These are phyloP conservation scores for Chlorospingus flavigularis DNA, from an alignment of 2,797 vertebrate species.

Conservation along the genomic window DNA sequence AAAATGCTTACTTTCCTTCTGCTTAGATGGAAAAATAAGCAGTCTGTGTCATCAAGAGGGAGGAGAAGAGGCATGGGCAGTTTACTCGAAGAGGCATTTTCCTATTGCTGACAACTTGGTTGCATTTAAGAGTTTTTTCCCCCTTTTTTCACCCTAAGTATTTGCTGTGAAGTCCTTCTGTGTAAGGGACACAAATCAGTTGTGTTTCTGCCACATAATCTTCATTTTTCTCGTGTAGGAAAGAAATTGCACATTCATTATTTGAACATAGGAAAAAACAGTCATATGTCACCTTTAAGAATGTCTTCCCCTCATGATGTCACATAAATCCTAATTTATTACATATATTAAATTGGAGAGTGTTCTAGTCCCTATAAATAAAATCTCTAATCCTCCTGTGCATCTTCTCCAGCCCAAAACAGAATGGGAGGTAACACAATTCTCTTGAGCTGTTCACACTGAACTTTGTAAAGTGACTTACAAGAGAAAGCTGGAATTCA, in stretches of 20 bases:
- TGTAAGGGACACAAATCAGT: neutral
- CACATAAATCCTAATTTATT: neutral
- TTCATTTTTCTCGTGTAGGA: neutral
- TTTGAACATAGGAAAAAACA: neutral
- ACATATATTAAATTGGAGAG: neutral
- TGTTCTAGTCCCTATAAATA: neutral
- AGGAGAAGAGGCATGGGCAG: neutral
- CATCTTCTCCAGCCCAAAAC: neutral
- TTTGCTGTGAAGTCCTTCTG: neutral
- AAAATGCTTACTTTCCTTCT: neutral
- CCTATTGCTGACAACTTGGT: neutral
- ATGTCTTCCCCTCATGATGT: neutral
- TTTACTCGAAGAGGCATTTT: neutral
- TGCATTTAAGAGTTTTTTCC: neutral
- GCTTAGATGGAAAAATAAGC: neutral
- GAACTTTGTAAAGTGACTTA: neutral
- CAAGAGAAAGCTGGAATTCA: neutral
- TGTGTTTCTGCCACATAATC: neutral
- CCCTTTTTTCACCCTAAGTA: neutral
- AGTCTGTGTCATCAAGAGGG: neutral
- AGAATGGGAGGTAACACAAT: neutral
- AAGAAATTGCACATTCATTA: neutral
- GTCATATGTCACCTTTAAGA: neutral
- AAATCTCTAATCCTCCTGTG: neutral
- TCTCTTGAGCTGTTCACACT: neutral